Base-by-base conservation (phyloP, 2,113 vertebrate species). In the Elephas maximus region DNA sequence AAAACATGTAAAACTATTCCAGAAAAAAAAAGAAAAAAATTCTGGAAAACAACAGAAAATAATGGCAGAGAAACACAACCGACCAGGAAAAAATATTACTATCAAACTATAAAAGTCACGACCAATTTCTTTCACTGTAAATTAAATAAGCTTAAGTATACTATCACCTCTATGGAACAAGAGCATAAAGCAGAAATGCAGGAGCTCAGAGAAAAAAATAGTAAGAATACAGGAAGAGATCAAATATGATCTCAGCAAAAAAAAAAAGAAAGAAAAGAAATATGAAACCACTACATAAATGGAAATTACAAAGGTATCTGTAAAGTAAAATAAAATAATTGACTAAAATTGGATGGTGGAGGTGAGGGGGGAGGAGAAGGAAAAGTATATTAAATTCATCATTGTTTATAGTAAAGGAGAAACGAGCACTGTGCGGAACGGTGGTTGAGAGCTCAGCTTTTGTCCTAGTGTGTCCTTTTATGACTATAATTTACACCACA, bases 41-140 rank as follows among this genome's bases (percentile, higher is more conserved):
- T 4, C 79, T 44, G 20, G 48, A 30, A 95, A 90, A 81, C 30
- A 78, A 45, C 11, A 71, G 67, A 45, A 93, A 78, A 86, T n/a
- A 88, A 78, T 81, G 65, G 8, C 24, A 44, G 57, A 84, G 76
- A 94, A 94, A 69, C 26, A 92, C 3, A 28, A 1, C 11, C 74
- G 5, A 69, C 80, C 7, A 67, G 33, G 48, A 51, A 45, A 65
- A 53, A 69, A 41, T n/a, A 26, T n/a, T 73, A 37, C 26, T 62
- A n/a, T 88, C 53, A 94, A 95, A 77, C 57, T 48, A 28, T 88
- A 83, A 90, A 91, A 65, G 73, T 78, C 9, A 23, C n/a, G 80
- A 82, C 9, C 2, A 60, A 9, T 8, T 71, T 89, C 15, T 90
- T 78, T 51, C 51, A 91, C 7, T 41, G 41, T 63, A 76, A n/a